Percentiles rank a stretch among this genome's conserved stretches.
Conservation (phyloP, 2,888 invertebrate species). For the Linhomoeus sp. region DNA sequence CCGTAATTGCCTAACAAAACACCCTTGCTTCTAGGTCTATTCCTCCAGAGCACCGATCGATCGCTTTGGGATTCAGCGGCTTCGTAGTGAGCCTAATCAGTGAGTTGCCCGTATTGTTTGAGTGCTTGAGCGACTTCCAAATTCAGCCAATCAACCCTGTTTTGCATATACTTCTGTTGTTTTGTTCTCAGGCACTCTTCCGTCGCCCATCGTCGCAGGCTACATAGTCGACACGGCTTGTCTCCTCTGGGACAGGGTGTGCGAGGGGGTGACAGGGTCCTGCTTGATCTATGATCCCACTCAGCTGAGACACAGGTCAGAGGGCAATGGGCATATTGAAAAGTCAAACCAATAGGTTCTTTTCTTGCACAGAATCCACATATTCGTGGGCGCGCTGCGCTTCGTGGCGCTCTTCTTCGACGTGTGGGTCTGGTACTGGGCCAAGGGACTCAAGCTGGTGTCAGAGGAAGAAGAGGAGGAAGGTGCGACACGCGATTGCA, state of each 20-base stretch:
- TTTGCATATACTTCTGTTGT: background rate
- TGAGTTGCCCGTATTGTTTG: no score
- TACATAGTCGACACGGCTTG: slow-evolving; percentile 29
- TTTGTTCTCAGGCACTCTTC: slow-evolving; percentile 20
- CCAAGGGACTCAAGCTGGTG: slow-evolving; percentile 19
- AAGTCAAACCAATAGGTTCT: background rate
- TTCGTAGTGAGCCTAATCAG: slow-evolving; percentile 23
- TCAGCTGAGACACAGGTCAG: slow-evolving; percentile 22
- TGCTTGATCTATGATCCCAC: slow-evolving; percentile 29
- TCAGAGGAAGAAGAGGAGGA: slow-evolving; percentile 14
- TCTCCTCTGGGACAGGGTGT: slow-evolving; percentile 27
- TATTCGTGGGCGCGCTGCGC: slow-evolving; percentile 20
- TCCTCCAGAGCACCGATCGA: slow-evolving; percentile 20
- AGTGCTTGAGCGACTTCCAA: no score
- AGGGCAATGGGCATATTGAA: no score
- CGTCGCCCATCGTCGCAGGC: slow-evolving; percentile 30
- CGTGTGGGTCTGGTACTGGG: slow-evolving; percentile 21
- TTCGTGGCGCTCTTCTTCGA: slow-evolving; percentile 21
- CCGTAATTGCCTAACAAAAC: background rate
- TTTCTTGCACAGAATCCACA: slow-evolving; percentile 13
- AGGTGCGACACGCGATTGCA: background rate
- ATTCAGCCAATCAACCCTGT: no score
- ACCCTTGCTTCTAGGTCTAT: slow-evolving; percentile 12
- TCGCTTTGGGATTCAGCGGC: slow-evolving; percentile 24
- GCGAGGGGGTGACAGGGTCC: slow-evolving; percentile 22